These are phyloP conservation scores for Lagorchestes hirsutus DNA, from an alignment of 2,797 vertebrate genomes.

Conservation along the genomic window DNA sequence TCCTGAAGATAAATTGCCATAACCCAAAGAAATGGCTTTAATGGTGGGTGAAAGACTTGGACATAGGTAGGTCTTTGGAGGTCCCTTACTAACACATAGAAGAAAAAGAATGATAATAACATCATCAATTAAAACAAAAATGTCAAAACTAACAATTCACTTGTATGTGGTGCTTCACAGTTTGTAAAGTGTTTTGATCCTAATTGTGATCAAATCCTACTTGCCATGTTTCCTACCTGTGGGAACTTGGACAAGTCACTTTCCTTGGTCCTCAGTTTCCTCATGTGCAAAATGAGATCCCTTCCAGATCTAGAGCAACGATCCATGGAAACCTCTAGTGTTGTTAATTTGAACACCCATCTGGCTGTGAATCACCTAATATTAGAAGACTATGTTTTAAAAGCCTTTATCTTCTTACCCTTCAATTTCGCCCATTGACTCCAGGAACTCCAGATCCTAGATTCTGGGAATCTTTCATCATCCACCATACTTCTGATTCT, in stretches of 20 bases:
- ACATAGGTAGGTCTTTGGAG: background rate
- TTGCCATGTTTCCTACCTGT: background rate
- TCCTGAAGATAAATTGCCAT: background rate
- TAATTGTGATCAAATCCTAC: background rate
- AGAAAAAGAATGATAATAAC: background rate
- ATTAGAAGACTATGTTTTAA: background rate
- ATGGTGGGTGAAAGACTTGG: background rate
- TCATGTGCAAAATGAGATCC: background rate
- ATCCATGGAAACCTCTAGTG: background rate
- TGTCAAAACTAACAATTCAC: background rate
- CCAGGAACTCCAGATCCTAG: slow-evolving; percentile 83
- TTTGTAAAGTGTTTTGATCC: background rate
- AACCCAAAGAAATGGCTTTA: background rate
- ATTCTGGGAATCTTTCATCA: background rate
- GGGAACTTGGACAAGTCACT: background rate
- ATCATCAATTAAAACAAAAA: background rate
- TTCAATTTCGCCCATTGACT: slow-evolving; percentile 76
- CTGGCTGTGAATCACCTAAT: background rate
- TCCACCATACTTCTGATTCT: slow-evolving; percentile 80
- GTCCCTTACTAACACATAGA: background rate
- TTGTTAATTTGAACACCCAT: background rate
- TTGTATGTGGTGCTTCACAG: background rate
- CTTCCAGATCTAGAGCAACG: background rate
- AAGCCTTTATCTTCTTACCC: slow-evolving; percentile 79
- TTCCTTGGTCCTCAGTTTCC: background rate